phyloP scores from a whole-genome alignment of 2,888 invertebrate genomes.

The Ectobius pallidus region DNA sequence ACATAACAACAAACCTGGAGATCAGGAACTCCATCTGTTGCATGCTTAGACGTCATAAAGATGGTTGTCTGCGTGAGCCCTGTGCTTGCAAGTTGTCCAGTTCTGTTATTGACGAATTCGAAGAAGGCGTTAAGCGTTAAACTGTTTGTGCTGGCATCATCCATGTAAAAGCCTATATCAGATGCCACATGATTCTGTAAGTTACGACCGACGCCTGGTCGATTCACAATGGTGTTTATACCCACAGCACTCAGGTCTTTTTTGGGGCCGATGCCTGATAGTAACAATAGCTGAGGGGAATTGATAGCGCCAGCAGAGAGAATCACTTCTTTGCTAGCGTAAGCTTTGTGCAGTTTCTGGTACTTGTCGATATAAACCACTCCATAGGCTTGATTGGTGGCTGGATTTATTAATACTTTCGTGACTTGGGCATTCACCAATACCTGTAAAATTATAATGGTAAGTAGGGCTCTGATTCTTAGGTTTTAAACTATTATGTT shows the following conservation, averaged over 20 bases:
- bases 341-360: slow-evolving; percentile 54
- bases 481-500: too few species aligned
- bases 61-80: slow-evolving; percentile 72
- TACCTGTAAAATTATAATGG: not conserved
- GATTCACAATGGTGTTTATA: slow-evolving; percentile 65
- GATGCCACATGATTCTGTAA: slow-evolving; percentile 71
- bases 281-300: slow-evolving; percentile 87
- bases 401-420: slow-evolving; percentile 58
- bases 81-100: slow-evolving; percentile 68
- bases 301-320: slow-evolving; percentile 86
- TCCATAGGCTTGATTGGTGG: slow-evolving; percentile 54
- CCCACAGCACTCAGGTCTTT: slow-evolving; percentile 60
- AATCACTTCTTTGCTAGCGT: slow-evolving; percentile 79
- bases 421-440: slow-evolving; percentile 51
- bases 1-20: too few species aligned
- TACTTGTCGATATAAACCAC: slow-evolving; percentile 54
- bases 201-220: slow-evolving; percentile 70
- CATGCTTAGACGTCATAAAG: slow-evolving; percentile 64
- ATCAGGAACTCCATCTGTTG: slow-evolving; percentile 66
- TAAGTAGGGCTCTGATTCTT: too few species aligned
- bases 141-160: slow-evolving; percentile 50
- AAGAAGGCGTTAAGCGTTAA: slow-evolving; percentile 53
- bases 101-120: slow-evolving; percentile 65
- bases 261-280: slow-evolving; percentile 70
- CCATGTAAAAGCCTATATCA: slow-evolving; percentile 60